Evolutionary conservation across 37 sponge, comb jelly and placozoan species (phyloP).

Genomic region (Oopsacas minuta): DNA sequence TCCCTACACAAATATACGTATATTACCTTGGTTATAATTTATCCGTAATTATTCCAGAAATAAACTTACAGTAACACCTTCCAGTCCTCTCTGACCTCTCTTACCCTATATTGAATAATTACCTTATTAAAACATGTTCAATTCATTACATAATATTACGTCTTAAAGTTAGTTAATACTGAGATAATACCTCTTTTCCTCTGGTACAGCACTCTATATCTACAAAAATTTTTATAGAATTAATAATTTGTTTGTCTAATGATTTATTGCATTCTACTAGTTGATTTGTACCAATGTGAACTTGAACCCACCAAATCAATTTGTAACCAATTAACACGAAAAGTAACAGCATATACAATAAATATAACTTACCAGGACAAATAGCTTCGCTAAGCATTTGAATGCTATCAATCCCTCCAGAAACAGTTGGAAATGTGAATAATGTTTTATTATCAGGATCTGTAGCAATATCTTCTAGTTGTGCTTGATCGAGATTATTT

Average conservation of each 20-base stretch:
- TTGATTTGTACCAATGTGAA: background rate
- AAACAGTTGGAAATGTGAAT: background rate
- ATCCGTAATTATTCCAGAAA: background rate
- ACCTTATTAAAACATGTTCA: no score
- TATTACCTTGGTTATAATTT: no score
- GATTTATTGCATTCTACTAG: background rate
- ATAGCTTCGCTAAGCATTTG: conserved; percentile 14
- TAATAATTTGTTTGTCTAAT: background rate
- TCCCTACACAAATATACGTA: conserved; percentile 2
- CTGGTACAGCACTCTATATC: background rate
- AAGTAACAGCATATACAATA: no score
- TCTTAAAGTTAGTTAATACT: no score
- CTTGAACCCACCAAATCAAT: no score
- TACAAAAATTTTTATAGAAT: background rate
- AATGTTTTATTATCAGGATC: background rate
- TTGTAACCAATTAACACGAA: no score
- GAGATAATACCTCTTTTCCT: background rate
- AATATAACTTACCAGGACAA: background rate
- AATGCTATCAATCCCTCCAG: background rate
- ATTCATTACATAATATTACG: no score
- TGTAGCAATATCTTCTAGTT: background rate
- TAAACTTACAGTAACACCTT: background rate
- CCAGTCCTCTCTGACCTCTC: background rate
- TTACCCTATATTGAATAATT: background rate
- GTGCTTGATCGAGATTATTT: background rate